Conservation (phyloP, 2,888 invertebrate species). For the Andrena trimmerana region DNA sequence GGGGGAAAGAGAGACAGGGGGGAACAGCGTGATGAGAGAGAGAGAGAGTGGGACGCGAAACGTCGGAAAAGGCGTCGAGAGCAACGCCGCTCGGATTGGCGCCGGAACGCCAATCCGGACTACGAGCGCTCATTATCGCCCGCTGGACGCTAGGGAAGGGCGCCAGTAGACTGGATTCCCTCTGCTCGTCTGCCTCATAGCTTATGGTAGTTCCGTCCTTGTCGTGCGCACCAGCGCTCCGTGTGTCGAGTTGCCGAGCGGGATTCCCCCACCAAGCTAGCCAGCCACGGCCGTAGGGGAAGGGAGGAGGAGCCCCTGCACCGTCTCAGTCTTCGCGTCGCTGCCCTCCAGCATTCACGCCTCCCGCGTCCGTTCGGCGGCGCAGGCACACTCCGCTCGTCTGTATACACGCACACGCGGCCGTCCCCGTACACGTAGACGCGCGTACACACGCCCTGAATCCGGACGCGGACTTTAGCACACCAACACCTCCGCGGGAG, state of each 20-base stretch:
- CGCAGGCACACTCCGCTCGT: constrained; percentile 73
- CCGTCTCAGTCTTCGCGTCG: constrained; percentile 83
- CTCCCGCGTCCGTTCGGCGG: constrained; percentile 82
- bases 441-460: constrained; percentile 72
- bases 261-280: constrained; percentile 59
- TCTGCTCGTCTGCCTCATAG: constrained; percentile 41
- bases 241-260: constrained; percentile 46
- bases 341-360: constrained; percentile 85
- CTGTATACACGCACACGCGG: constrained; percentile 69
- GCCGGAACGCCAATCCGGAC: constrained; percentile 84
- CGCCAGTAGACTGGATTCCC: constrained; percentile 83
- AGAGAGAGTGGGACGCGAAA: constrained; percentile 67
- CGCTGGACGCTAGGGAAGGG: constrained; percentile 79
- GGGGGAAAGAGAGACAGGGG: constrained; percentile 58
- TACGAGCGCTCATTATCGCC: constrained; percentile 84
- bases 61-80: constrained; percentile 86
- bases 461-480: constrained; percentile 82
- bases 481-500: constrained; percentile 83
- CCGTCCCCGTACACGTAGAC: constrained; percentile 59
- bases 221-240: constrained; percentile 24
- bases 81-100: constrained; percentile 85
- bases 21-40: not conserved
- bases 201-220: constrained; percentile 25
- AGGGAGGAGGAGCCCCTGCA: constrained; percentile 82
- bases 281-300: constrained; percentile 74